A percentile compares a stretch with the other conserved stretches of the same genome.
Evolutionary conservation across 2,888 invertebrate genomes (phyloP).

Genomic region (Apamea crenata): DNA sequence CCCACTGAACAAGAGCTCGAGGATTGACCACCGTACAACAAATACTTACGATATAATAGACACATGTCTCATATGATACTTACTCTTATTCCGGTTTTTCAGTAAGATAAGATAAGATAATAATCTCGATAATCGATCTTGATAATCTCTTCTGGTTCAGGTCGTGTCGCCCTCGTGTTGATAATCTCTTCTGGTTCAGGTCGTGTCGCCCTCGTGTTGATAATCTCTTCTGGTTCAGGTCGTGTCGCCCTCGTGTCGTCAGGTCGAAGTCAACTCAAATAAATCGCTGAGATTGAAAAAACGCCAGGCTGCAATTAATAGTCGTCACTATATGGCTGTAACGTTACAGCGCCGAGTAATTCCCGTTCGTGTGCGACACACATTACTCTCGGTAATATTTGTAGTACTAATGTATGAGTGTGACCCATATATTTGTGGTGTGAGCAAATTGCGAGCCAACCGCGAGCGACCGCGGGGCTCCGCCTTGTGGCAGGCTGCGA

Average conservation of each 20-base stretch:
- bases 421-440: conserved; percentile 61
- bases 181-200: no score
- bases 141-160: no score
- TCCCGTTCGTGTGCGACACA: conserved; percentile 61
- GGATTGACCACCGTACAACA: not conserved
- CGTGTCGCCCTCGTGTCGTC: conserved; percentile 60
- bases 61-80: not conserved
- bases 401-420: conserved; percentile 56
- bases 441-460: conserved; percentile 34
- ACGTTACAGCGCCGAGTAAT: conserved; percentile 63
- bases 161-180: no score
- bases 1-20: not conserved
- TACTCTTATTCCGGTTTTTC: not conserved
- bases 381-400: conserved; percentile 65
- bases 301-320: conserved; percentile 68
- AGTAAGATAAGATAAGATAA: no score
- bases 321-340: conserved; percentile 59
- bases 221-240: conserved; percentile 3
- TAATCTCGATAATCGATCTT: no score
- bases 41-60: conserved; percentile 20
- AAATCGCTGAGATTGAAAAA: conserved; percentile 63
- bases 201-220: no score
- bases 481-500: conserved; percentile 8
- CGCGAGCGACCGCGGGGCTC: conserved; percentile 21
- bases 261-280: conserved; percentile 42